A percentile compares a stretch with the other conserved stretches of the same genome.
Conservation (phyloP, 2,888 invertebrate genomes). For the Cylloceria caligata region DNA sequence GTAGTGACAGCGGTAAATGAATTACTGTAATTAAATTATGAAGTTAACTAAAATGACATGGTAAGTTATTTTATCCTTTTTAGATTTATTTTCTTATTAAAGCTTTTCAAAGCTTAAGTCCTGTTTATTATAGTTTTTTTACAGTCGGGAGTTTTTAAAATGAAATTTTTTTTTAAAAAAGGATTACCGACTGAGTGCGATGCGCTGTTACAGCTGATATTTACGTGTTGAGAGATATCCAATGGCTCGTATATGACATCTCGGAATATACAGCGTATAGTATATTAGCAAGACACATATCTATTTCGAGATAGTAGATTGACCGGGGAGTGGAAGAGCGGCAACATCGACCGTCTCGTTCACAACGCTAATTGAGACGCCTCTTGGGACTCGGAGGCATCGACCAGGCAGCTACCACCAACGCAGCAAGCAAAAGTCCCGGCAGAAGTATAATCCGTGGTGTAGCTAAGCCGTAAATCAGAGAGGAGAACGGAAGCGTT, state of each 20-base stretch:
- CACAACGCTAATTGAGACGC: constrained; percentile 77
- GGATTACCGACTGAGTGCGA: too few species aligned
- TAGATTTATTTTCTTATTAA: too few species aligned
- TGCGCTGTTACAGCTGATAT: too few species aligned
- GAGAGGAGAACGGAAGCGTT: constrained; percentile 43
- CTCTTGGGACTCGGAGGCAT: constrained; percentile 66
- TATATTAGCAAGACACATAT: constrained; percentile 42
- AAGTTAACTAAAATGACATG: too few species aligned
- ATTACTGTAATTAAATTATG: too few species aligned
- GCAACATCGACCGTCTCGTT: constrained; percentile 63
- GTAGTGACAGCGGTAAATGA: too few species aligned
- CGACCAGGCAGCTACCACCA: constrained; percentile 73
- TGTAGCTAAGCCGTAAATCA: constrained; percentile 7
- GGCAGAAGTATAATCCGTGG: constrained; percentile 33
- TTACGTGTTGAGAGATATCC: too few species aligned
- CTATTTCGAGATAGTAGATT: constrained; percentile 69
- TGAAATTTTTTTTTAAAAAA: too few species aligned
- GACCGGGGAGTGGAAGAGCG: constrained; percentile 55
- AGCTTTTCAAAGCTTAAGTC: too few species aligned
- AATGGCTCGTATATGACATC: background rate
- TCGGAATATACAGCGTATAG: constrained; percentile 26
- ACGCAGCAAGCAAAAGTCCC: constrained; percentile 60
- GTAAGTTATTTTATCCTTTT: too few species aligned
- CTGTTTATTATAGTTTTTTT: too few species aligned
- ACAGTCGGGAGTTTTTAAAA: too few species aligned